Evolutionary conservation across 2,113 vertebrate genomes (phyloP), one percentile per base, ranked within the genome.

Genomic region (Microtus pennsylvanicus): DNA sequence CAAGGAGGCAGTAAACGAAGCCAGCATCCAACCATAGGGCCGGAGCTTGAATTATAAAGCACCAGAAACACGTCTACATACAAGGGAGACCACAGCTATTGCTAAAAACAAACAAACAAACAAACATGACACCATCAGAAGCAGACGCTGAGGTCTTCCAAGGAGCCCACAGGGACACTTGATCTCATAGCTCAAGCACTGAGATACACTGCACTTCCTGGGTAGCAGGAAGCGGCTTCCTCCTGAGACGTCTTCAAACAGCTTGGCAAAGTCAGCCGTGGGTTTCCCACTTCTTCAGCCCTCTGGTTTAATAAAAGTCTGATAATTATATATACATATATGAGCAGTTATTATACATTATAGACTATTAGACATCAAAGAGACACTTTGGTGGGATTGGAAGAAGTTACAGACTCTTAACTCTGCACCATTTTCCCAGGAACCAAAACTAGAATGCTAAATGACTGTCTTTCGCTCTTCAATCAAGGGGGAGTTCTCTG

Each of bases 371-470:
- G 24, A 30, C 58, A 77, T 42, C 55, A 35, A 89, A 95, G 76
- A 96, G 21, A 88, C 67, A 13, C 52, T 92, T 93, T 72, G 14
- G 63, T 76, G 45, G 30, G 26, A 81, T 89, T 75, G 30, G 7
- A 92, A 74, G 35, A 42, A 90, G 63, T 2, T 72, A 80, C 28
- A 76, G 81, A 92, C 52, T 77, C 85, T 96, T 91, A 87, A 96
- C 65, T 95, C 96, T 95, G 83, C 88, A 96, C 58, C 12, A 22
- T 86, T 67, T 38, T 97, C 42, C 80, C 7, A 96, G 13, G 22
- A 96, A 22, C 87, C 72, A 89, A 95, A 96, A 77, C 69, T 87
- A 90, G 30, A 91, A 61, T 38, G 69, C 22, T 83, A 83, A 94
- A 67, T 89, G 80, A 94, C 76, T 91, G 22, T 65, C 70, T 90